These are phyloP conservation scores for Drosophila glabriapex DNA, from an alignment of 2,888 invertebrate genomes.

Conservation along the genomic window DNA sequence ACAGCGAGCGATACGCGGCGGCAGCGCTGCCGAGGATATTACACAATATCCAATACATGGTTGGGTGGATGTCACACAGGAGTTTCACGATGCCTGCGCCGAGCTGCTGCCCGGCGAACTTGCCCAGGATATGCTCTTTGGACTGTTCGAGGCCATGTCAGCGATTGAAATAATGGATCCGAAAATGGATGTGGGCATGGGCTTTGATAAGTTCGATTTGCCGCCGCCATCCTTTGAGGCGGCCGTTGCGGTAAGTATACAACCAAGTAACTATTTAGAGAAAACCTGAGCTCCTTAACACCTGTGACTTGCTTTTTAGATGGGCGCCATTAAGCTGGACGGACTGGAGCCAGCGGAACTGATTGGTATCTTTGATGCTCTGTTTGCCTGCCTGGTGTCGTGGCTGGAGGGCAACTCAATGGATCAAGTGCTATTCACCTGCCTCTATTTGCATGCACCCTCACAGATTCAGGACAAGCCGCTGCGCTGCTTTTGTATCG, in stretches of 20 bases:
- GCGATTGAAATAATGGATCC: constrained; percentile 99
- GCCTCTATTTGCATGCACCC: constrained; percentile 97
- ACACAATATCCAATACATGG: constrained; percentile 83
- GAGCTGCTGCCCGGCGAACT: constrained; percentile 95
- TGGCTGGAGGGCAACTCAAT: constrained; percentile 99
- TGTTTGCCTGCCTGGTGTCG: constrained; percentile 96
- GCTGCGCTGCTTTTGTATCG: constrained; percentile 94
- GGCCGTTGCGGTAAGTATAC: constrained; percentile 89
- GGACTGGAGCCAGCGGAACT: constrained; percentile 91
- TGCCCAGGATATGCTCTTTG: constrained; percentile 95
- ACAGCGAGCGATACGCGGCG: constrained; percentile 72
- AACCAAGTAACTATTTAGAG: background rate
- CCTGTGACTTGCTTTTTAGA: constrained; percentile 85
- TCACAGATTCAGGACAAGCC: constrained; percentile 92
- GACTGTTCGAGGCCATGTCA: constrained; percentile 99
- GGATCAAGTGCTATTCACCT: constrained; percentile 98
- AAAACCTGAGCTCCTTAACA: background rate
- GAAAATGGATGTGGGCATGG: constrained; percentile 99
- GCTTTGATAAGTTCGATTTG: constrained; percentile 94
- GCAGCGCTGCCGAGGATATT: constrained; percentile 73
- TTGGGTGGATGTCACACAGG: constrained; percentile 86
- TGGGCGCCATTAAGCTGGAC: constrained; percentile 91
- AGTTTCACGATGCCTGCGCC: constrained; percentile 88
- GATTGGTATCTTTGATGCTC: constrained; percentile 97
- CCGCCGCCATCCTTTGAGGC: constrained; percentile 95